Evolutionary conservation across 2,797 vertebrate species (phyloP).

Genomic region (Ctenochaetus hawaiiensis): DNA sequence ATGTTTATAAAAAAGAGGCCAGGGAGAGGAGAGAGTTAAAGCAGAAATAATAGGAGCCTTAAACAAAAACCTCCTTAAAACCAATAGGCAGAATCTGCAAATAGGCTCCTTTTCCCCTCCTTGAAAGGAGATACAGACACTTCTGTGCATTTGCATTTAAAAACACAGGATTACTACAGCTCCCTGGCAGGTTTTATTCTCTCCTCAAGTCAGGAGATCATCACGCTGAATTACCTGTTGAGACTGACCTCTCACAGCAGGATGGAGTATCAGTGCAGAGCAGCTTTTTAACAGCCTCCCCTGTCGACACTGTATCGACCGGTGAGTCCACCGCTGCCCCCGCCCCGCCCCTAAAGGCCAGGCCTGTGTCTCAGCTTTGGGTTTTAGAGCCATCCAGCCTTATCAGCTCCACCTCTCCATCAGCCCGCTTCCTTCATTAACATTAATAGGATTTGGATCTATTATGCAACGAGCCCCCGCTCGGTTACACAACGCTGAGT

Average conservation of each 20-base stretch:
- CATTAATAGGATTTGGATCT: constrained; percentile 81
- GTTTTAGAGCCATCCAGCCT: constrained; percentile 51
- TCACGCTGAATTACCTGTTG: constrained; percentile 31
- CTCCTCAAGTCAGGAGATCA: neutral
- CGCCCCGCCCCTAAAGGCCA: neutral
- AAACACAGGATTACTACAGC: constrained; percentile 22
- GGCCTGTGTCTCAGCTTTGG: constrained; percentile 45
- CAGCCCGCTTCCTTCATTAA: constrained; percentile 74
- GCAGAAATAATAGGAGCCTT: neutral
- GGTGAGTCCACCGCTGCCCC: constrained; percentile 1
- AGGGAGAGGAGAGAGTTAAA: constrained; percentile 14
- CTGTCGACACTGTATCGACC: constrained; percentile 44
- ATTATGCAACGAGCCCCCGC: constrained; percentile 77
- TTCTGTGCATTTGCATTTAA: constrained; percentile 43
- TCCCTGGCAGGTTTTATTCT: neutral
- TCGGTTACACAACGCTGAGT: constrained; percentile 66
- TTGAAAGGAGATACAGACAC: constrained; percentile 16
- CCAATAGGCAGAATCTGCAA: neutral
- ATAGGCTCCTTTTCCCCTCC: neutral
- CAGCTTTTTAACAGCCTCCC: constrained; percentile 36
- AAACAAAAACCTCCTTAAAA: neutral
- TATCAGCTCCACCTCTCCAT: constrained; percentile 66
- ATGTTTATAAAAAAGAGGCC: constrained; percentile 34
- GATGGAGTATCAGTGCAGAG: constrained; percentile 26
- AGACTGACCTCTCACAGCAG: constrained; percentile 31